Percentiles rank a stretch among this genome's conserved stretches.
phyloP scores from a whole-genome alignment of 2,797 vertebrate species.

The Eulemur rubriventer region DNA sequence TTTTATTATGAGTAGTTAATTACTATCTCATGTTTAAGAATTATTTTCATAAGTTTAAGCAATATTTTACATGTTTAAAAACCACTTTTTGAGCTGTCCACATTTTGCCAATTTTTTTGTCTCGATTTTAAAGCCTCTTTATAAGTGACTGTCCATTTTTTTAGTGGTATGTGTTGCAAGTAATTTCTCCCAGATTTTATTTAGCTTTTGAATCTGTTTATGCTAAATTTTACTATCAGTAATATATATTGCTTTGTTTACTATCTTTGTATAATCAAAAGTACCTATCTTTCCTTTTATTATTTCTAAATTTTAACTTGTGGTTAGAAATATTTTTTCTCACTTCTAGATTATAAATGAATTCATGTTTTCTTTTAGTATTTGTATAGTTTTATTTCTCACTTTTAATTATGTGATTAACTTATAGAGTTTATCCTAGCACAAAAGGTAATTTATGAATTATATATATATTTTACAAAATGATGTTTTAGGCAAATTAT shows the following conservation, averaged over 20 bases:
- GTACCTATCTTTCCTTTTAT: not conserved
- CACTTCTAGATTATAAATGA: not conserved
- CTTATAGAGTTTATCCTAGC: not conserved
- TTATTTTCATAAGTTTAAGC: not conserved
- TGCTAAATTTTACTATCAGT: not conserved
- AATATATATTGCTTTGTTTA: not conserved
- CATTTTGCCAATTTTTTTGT: not conserved
- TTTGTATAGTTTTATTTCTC: not conserved
- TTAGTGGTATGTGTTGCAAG: not conserved
- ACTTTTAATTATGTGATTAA: not conserved
- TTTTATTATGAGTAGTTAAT: not conserved
- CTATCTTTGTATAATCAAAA: not conserved
- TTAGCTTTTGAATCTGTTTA: not conserved
- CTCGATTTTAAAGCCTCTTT: not conserved
- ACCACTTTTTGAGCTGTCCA: not conserved
- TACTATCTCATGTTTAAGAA: not conserved
- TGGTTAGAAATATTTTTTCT: not conserved
- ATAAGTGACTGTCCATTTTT: not conserved
- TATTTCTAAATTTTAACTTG: not conserved
- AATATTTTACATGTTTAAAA: not conserved
- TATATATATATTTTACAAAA: not conserved
- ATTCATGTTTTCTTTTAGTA: not conserved
- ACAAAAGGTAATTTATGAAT: not conserved
- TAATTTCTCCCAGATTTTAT: not conserved
- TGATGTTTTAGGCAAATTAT: not conserved